These are phyloP conservation scores for Philopedon plagiatum DNA, from an alignment of 2,888 invertebrate genomes.

Conservation along the genomic window DNA sequence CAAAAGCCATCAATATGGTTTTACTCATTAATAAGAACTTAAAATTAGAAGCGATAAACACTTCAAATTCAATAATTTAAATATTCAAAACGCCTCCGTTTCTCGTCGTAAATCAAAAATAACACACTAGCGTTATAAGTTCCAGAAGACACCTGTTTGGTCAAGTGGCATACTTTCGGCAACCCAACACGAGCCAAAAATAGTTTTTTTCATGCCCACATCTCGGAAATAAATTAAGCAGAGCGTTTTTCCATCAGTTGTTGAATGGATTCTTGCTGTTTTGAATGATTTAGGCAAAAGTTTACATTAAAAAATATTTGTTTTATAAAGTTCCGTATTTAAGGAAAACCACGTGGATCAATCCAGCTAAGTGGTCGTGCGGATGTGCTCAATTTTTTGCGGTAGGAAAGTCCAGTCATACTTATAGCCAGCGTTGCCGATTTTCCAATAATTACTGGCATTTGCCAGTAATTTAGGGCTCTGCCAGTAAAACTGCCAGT, in stretches of 20 bases:
- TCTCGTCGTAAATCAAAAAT: constrained; percentile 5
- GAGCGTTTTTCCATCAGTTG: not conserved
- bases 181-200: constrained; percentile 7
- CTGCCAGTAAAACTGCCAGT: too few relatives aligned
- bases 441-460: too few relatives aligned
- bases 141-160: constrained; percentile 21
- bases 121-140: not conserved
- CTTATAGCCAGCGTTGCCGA: too few relatives aligned
- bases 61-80: constrained; percentile 7
- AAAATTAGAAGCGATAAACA: not conserved
- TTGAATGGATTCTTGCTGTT: too few relatives aligned
- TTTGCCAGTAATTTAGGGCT: too few relatives aligned
- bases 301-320: too few relatives aligned
- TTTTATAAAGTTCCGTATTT: too few relatives aligned
- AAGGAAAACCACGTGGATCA: too few relatives aligned
- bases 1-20: not conserved
- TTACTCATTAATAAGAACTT: not conserved
- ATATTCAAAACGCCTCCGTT: constrained; percentile 3
- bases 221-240: constrained; percentile 16
- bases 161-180: constrained; percentile 16
- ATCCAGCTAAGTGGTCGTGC: too few relatives aligned
- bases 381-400: too few relatives aligned
- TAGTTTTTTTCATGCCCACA: constrained; percentile 20
- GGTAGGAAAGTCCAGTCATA: too few relatives aligned
- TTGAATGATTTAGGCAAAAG: too few relatives aligned